Evolutionary conservation across 1,140 invertebrate species (phyloP), one percentile per base, ranked within the genome.

Genomic region (Apis florea): DNA sequence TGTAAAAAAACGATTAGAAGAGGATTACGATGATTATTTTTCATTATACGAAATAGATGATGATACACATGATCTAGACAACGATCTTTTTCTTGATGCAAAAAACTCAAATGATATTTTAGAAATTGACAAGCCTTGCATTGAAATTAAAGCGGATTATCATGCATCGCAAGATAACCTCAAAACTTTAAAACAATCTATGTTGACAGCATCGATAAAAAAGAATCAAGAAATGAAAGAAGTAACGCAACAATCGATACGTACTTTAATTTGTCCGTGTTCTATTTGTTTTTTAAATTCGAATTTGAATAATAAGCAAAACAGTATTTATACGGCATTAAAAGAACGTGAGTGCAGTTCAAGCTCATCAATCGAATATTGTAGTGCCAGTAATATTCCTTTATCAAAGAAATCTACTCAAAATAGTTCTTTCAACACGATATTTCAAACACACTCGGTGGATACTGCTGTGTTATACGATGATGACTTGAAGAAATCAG

Each of bases 1-100:
- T 17, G 84, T 90, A 6, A 90, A 84, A 26, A 85, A 61, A n/a
- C 77, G 89, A 15, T 74, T 90, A 56, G 89, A 90, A 11, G 24
- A 79, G 26, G 89, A 90, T 13, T 85, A 88, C 19, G 88, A 85
- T 4, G 72, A 74, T 69, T 71, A 40, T 4, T 51, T 66, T 15
- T 59, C 59, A 0, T 1, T 54, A n/a, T 64, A 56, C 56, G 31
- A 40, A 40, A 5, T 40, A 5, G 31, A 40, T 40, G 31, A 40
- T 40, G 31, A 40, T 5, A 40, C 31, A 5, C 31, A 40, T 6
- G 31, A 86, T 71, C 19, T 17, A 13, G 64, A 82, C 10, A 68
- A 81, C 13, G 86, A 78, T n/a, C 12, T 66, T 8, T 73, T 59
- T 4, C 8, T 47, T 9, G 70, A 73, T 13, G 31, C 70, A 12